Base-by-base conservation (phyloP, 2,888 invertebrate species). In the Geophilus truncorum region DNA sequence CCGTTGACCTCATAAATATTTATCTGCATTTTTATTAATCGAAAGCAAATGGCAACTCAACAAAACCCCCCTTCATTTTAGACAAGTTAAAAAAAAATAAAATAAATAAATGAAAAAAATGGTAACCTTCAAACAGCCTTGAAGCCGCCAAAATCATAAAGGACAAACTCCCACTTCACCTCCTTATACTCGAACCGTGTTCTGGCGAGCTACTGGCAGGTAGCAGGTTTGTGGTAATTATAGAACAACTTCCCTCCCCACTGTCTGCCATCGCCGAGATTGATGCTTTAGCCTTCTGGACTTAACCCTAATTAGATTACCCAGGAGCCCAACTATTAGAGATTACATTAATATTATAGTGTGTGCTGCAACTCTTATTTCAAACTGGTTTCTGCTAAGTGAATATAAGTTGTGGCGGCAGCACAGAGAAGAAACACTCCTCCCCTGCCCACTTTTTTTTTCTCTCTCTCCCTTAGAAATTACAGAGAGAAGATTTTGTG, bases 261-360 rank as follows among this genome's bases (percentile, higher is more conserved):
- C 57, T 62, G 40, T 21, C 21, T 62, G 57, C 57, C 57, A 62
- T 62, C 57, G 21, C 57, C 21, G 57, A 62, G 57, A 62, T 62
- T 62, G 57, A 62, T 62, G 57, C 57, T 62, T 62, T 62, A 62
- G 57, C 57, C 57, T 62, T 62, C 57, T 62, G 57, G 57, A 62
- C 57, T 62, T 62, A 62, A 62, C 57, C 57, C 57, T 62, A 62
- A 62, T 62, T 62, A 62, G 57, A 62, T 62, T 62, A 62, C 57
- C 57, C 57, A 62, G 57, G 57, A 62, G 57, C 57, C 57, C 57
- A 62, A 62, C 57, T 62, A 62, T 62, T 62, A 62, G 57, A 62
- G 57, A 62, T 62, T 62, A 62, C 57, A 62, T 62, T 62, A 62
- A 62, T 62, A 62, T 62, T 62, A 62, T 62, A 62, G 57, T 62